Evolutionary conservation across 1,140 invertebrate species (phyloP).

Genomic region (Brachionus koreanus): DNA sequence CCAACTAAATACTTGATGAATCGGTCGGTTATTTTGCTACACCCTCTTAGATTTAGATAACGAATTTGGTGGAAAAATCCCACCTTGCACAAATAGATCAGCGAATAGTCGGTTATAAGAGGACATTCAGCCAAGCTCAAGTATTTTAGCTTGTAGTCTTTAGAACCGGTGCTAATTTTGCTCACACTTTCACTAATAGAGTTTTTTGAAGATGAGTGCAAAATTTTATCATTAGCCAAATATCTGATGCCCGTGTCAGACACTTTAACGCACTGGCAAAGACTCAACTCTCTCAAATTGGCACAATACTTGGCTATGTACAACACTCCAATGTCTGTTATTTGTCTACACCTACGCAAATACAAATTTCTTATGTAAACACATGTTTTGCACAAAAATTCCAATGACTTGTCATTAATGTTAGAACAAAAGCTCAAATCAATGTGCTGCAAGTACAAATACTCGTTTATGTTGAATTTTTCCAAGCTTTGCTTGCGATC

Average conservation of each 20-base stretch:
- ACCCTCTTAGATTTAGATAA: slow-evolving; percentile 10
- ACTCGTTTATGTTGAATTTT: background rate
- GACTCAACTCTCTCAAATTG: slow-evolving; percentile 9
- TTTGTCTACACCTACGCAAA: slow-evolving; percentile 12
- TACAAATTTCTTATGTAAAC: slow-evolving; percentile 17
- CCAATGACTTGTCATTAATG: slow-evolving; percentile 10
- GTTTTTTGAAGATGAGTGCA: background rate
- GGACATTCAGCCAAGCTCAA: slow-evolving; percentile 22
- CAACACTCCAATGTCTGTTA: background rate
- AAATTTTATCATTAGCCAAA: slow-evolving; percentile 7
- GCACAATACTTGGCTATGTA: slow-evolving; percentile 32
- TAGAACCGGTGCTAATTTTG: background rate
- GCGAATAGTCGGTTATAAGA: background rate
- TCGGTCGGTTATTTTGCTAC: background rate
- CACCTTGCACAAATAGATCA: slow-evolving; percentile 2
- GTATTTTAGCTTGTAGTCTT: background rate
- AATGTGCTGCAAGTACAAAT: slow-evolving; percentile 4
- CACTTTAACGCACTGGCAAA: slow-evolving; percentile 22
- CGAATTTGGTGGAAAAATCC: slow-evolving; percentile 20
- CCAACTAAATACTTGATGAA: background rate
- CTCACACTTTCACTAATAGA: background rate
- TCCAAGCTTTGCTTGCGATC: background rate
- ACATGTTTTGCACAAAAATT: background rate
- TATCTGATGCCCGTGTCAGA: background rate
- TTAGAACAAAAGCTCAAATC: slow-evolving; percentile 7